Evolutionary conservation across 2,113 vertebrate genomes (phyloP).

Genomic region (Cebus imitator): DNA sequence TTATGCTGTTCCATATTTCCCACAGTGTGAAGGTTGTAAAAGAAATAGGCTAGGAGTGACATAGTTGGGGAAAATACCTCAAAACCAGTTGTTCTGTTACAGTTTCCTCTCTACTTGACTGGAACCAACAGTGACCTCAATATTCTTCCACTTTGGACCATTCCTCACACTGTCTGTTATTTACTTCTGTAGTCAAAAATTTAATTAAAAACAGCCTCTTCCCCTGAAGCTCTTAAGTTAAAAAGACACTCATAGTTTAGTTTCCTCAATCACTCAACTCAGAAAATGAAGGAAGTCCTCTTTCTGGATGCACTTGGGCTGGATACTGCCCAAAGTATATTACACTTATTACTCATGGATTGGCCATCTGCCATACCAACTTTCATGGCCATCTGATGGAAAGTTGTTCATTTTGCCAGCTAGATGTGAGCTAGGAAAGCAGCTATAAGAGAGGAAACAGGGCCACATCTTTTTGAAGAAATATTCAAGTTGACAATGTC

Average conservation of each 20-base stretch:
- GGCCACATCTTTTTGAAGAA: background rate
- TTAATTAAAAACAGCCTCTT: slow-evolving; percentile 9
- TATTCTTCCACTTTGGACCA: background rate
- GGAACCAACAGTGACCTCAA: background rate
- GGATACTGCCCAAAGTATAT: background rate
- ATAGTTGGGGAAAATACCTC: background rate
- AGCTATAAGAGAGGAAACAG: background rate
- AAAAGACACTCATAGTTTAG: slow-evolving; percentile 3
- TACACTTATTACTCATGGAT: background rate
- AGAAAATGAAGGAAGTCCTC: slow-evolving; percentile 39
- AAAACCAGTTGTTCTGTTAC: background rate
- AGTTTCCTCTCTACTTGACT: background rate
- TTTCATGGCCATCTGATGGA: background rate
- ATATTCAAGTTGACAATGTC: slow-evolving; percentile 20
- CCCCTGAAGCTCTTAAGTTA: slow-evolving; percentile 22
- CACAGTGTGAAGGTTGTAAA: background rate
- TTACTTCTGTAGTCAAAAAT: background rate
- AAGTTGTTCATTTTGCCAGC: background rate
- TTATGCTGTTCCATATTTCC: background rate
- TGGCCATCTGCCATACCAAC: background rate
- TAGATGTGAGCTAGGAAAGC: slow-evolving; percentile 6
- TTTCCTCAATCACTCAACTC: slow-evolving; percentile 41
- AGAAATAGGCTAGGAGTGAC: background rate
- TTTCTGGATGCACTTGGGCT: slow-evolving; percentile 7
- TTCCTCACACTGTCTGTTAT: background rate